phyloP scores from a whole-genome alignment of 1,140 invertebrate genomes.

The Plectrocnemia conspersa region DNA sequence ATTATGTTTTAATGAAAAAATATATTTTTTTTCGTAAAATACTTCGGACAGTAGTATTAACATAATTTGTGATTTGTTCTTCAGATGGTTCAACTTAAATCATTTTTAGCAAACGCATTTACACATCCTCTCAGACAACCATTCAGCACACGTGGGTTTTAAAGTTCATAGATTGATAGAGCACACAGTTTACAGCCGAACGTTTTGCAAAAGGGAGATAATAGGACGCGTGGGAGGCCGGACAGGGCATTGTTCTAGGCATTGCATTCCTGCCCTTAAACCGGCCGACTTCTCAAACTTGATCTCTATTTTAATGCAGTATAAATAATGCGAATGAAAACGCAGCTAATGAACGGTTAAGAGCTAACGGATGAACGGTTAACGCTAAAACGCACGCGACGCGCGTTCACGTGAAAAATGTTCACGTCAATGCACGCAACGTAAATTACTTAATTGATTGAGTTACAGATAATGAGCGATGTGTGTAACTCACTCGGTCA shows the following conservation, averaged over 20 bases:
- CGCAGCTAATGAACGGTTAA: neutral
- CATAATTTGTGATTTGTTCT: no score
- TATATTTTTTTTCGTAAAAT: no score
- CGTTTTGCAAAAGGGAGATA: conserved; percentile 21
- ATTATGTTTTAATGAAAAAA: no score
- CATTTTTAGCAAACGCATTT: no score
- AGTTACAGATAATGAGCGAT: neutral
- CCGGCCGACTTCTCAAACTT: neutral
- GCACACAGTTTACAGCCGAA: conserved; percentile 13
- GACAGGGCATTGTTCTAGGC: conserved; percentile 29
- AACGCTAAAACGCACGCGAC: neutral
- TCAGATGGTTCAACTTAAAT: no score
- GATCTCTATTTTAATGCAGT: conserved; percentile 1
- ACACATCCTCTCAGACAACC: no score
- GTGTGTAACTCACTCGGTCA: no score
- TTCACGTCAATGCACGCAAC: conserved; percentile 2
- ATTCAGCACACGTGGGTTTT: neutral
- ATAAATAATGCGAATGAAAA: neutral
- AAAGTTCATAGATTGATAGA: conserved; percentile 12
- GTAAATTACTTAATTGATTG: conserved; percentile 15
- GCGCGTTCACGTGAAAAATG: neutral
- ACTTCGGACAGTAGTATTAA: no score
- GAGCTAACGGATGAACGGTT: neutral
- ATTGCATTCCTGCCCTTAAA: conserved; percentile 1
- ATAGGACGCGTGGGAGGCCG: conserved; percentile 28